Conservation (phyloP, 2,113 vertebrate species). For the Ptilorrhoa leucosticta region DNA sequence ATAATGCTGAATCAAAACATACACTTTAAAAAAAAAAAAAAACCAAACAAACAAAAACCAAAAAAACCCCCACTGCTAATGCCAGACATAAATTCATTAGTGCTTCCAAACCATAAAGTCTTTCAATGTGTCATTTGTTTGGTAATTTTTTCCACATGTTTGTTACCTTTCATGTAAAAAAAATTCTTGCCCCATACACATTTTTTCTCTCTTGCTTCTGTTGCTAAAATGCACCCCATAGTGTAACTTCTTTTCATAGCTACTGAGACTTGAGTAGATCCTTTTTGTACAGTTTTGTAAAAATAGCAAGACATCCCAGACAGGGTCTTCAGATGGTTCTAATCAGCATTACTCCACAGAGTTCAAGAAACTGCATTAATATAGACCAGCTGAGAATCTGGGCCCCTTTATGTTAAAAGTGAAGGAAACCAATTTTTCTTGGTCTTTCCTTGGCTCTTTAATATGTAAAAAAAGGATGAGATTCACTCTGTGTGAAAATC, state of each 20-base stretch:
- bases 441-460: background rate
- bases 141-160: background rate
- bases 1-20: background rate
- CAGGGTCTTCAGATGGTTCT: conserved; percentile 38
- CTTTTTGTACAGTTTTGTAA: background rate
- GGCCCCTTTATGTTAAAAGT: background rate
- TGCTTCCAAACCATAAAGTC: background rate
- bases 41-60: background rate
- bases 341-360: background rate
- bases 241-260: background rate
- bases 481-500: background rate
- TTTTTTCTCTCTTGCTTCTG: background rate
- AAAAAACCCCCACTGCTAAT: background rate
- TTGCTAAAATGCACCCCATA: background rate
- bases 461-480: background rate
- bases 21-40: background rate
- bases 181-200: background rate
- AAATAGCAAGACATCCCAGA: background rate
- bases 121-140: background rate
- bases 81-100: conserved; percentile 3
- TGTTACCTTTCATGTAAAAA: background rate
- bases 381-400: conserved; percentile 23
- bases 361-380: conserved; percentile 34
- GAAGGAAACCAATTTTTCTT: background rate
- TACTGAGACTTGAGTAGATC: background rate